Conservation (phyloP, 2,797 vertebrate species). For the Remorina albescens region DNA sequence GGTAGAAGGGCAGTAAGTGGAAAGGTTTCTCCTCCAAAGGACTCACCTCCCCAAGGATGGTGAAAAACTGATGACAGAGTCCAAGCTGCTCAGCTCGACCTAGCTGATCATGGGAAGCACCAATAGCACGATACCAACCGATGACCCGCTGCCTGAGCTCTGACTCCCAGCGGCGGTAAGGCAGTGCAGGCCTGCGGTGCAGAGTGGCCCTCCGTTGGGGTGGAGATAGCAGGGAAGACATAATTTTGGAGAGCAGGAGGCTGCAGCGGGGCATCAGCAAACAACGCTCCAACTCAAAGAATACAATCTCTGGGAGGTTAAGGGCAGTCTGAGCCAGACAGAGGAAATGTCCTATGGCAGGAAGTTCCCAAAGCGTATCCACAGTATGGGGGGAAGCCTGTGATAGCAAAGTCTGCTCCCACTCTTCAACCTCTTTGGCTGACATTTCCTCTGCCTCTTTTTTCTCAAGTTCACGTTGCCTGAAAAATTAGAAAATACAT, state of each 20-base stretch:
- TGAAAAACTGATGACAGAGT: constrained; percentile 93
- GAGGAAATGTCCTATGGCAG: constrained; percentile 97
- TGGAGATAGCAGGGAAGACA: constrained; percentile 94
- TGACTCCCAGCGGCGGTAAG: constrained; percentile 94
- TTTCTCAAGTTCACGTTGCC: constrained; percentile 94
- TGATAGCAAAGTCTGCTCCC: constrained; percentile 91
- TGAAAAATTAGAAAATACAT: constrained; percentile 62
- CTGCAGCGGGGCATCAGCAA: constrained; percentile 97
- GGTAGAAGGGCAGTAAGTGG: constrained; percentile 92
- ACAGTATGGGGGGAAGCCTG: constrained; percentile 90
- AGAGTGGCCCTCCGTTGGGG: constrained; percentile 90
- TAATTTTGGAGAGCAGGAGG: constrained; percentile 94
- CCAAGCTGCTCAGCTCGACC: constrained; percentile 92
- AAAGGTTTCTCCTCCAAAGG: constrained; percentile 93
- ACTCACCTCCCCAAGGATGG: constrained; percentile 89
- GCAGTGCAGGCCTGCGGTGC: constrained; percentile 90
- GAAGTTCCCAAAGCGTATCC: constrained; percentile 96
- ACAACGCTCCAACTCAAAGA: constrained; percentile 97
- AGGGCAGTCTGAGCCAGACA: constrained; percentile 96
- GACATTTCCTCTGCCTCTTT: constrained; percentile 96
- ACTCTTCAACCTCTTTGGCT: constrained; percentile 96
- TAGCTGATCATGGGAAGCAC: constrained; percentile 87
- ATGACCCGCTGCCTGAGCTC: constrained; percentile 91
- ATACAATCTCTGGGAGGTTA: constrained; percentile 97
- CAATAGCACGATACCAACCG: constrained; percentile 91